Percentiles rank a stretch among this genome's conserved stretches.
Evolutionary conservation across 92 coral and sea anemone genomes (phyloP).

Genomic region (Zoanthus sansibaricus): DNA sequence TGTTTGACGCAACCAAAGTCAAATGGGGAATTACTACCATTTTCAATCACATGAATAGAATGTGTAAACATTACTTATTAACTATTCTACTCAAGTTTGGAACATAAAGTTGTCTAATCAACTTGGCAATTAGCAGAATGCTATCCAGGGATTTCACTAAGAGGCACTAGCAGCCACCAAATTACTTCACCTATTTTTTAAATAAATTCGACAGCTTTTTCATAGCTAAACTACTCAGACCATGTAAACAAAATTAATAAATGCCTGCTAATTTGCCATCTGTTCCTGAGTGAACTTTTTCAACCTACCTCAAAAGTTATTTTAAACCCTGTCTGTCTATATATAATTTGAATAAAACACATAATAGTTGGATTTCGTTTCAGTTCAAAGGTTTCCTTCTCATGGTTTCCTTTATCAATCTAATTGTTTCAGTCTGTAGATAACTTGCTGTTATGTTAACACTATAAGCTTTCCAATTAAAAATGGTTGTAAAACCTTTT

Average conservation of each 20-base stretch:
- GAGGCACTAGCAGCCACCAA: no score
- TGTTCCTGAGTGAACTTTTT: no score
- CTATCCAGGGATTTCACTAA: no score
- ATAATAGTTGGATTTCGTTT: background rate
- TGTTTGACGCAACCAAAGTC: background rate
- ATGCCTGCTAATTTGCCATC: no score
- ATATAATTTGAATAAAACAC: background rate
- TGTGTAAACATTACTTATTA: background rate
- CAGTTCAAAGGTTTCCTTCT: background rate
- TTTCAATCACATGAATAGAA: background rate
- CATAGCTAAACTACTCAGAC: no score
- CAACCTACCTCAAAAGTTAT: background rate
- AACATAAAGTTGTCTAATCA: no score
- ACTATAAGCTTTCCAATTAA: background rate
- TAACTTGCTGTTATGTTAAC: background rate
- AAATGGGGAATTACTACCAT: background rate
- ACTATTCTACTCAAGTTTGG: no score
- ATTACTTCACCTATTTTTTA: no score
- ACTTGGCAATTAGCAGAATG: no score
- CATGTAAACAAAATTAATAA: no score
- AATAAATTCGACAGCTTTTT: no score
- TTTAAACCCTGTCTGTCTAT: background rate
- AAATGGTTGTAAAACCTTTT: background rate
- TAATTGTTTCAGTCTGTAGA: background rate
- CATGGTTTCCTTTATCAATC: background rate